Base-by-base conservation (phyloP, 2,888 invertebrate species). In the Acleris emargana region DNA sequence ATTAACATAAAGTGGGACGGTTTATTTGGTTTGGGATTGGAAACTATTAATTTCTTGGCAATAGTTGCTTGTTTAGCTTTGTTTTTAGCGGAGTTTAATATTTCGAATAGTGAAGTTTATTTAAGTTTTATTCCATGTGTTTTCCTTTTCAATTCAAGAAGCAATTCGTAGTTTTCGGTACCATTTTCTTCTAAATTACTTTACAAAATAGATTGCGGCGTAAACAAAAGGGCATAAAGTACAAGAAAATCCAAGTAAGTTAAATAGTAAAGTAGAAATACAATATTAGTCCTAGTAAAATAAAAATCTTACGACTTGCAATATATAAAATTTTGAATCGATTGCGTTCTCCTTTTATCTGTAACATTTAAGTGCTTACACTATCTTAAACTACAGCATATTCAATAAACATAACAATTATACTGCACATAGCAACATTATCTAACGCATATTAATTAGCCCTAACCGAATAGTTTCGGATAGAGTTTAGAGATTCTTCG, bases 401-500 rank as follows among this genome's bases (percentile, higher is more conserved):
- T 38, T 38, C 53, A 18, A 43, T 47, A 49, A 54, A 53, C 38
- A 61, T 45, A 38, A 53, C 28, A 28, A 54, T 43, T 61, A 52
- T 53, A 18, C 49, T 49, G 3, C 28, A 49, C 16, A 22, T 20
- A 47, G 20, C 45, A 42, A 54, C 20, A 54, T 49, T 59, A 64
- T 51, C 59, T 60, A 64, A 55, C 28, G 59, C 54, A 54, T 66
- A 66, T 66, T 61, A 61, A 66, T 51, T 66, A 57, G 55, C 32
- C 59, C 59, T 5, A 66, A 60, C 66, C 60, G 61, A 66, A 66
- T 66, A 61, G 72, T 73, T 76, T 74, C 64, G 81, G 77, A 78
- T 78, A 82, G 78, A 76, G 74, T 70, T 18, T 68, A 71, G 73
- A 73, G 74, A 77, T 88, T 89, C 88, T 79, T 79, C 80, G 88